These are phyloP conservation scores for Acleris cristana DNA, from an alignment of 2,888 invertebrate species.

Conservation along the genomic window DNA sequence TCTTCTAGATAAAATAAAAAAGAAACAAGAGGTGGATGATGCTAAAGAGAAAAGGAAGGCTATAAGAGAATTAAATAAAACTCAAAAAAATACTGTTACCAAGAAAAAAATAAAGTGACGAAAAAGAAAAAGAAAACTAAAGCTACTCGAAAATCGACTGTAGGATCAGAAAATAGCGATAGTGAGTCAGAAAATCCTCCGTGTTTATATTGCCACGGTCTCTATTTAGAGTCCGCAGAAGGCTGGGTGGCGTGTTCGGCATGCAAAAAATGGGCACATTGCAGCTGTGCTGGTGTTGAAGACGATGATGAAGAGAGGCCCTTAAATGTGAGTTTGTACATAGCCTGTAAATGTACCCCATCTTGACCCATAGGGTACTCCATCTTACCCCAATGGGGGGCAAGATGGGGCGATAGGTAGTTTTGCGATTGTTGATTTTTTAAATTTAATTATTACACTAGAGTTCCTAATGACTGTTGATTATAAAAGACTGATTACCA, in stretches of 20 bases:
- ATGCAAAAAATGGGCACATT: slow-evolving; percentile 44
- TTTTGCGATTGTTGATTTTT: slow-evolving; percentile 31
- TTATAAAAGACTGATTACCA: slow-evolving; percentile 36
- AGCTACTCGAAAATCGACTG: slow-evolving; percentile 19
- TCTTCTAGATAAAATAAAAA: too few species aligned
- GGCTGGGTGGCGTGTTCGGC: slow-evolving; percentile 43
- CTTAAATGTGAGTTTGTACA: slow-evolving; percentile 39
- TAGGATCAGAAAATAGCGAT: slow-evolving; percentile 16
- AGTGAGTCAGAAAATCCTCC: slow-evolving; percentile 21
- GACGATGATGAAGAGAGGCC: slow-evolving; percentile 44
- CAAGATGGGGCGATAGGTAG: slow-evolving; percentile 30
- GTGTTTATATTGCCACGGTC: slow-evolving; percentile 41
- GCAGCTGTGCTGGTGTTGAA: slow-evolving; percentile 44
- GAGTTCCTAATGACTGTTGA: slow-evolving; percentile 30
- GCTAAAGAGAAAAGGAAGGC: too few species aligned
- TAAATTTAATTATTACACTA: slow-evolving; percentile 22
- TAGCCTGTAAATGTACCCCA: slow-evolving; percentile 27
- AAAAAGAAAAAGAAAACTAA: slow-evolving; percentile 25
- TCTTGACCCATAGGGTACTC: slow-evolving; percentile 36
- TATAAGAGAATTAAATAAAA: slow-evolving; percentile 20
- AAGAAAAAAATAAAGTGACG: slow-evolving; percentile 21
- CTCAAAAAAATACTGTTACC: slow-evolving; percentile 7
- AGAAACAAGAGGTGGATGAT: too few species aligned
- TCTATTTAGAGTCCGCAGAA: slow-evolving; percentile 45
- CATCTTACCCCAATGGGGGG: slow-evolving; percentile 38